These are phyloP conservation scores for Anoplius nigerrimus DNA, from an alignment of 2,888 invertebrate genomes.

Conservation along the genomic window DNA sequence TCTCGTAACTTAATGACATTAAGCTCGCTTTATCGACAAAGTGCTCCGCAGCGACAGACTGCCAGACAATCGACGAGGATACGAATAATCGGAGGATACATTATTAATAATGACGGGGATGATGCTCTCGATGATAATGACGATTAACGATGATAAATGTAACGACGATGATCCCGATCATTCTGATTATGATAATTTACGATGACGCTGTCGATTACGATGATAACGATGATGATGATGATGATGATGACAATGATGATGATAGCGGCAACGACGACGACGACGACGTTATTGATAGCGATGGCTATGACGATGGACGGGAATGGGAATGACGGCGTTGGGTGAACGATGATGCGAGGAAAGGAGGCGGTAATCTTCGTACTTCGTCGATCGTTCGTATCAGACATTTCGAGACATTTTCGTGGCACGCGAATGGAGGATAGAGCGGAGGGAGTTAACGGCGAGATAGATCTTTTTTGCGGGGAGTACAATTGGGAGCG, in stretches of 20 bases:
- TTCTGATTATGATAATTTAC: not conserved
- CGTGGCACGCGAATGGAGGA: constrained; percentile 25
- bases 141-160: constrained; percentile 7
- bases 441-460: constrained; percentile 3
- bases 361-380: no score
- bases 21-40: constrained; percentile 2
- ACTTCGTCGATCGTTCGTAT: constrained; percentile 13
- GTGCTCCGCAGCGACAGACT: constrained; percentile 34
- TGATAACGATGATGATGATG: not conserved
- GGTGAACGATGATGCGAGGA: not conserved
- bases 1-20: no score
- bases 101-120: not conserved
- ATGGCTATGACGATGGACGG: not conserved
- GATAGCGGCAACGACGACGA: not conserved
- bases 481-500: not conserved
- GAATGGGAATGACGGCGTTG: constrained; percentile 10
- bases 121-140: constrained; percentile 4
- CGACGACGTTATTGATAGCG: not conserved
- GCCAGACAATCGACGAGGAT: constrained; percentile 45
- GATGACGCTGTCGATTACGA: not conserved
- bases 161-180: not conserved
- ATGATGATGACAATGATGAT: not conserved
- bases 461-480: not conserved
- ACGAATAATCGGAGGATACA: constrained; percentile 8
- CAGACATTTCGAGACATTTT: constrained; percentile 27